A percentile compares a stretch with the other conserved stretches of the same genome.
Conservation (phyloP, 2,113 vertebrate species). For the Aspiorhynchus laticeps region DNA sequence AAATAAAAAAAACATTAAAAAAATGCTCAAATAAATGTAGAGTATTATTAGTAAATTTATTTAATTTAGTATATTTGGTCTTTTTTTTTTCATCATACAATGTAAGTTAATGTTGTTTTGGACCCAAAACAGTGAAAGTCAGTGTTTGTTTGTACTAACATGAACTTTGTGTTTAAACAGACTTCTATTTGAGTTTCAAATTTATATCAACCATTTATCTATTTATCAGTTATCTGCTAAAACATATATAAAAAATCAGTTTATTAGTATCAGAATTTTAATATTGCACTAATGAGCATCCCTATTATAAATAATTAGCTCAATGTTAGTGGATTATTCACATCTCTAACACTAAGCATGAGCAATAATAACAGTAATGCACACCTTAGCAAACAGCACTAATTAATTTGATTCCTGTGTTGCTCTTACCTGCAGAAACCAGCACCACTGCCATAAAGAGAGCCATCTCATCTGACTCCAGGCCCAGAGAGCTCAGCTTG, state of each 20-base stretch:
- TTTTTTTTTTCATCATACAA: too few relatives aligned
- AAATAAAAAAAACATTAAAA: too few relatives aligned
- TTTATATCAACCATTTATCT: neutral
- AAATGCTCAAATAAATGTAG: too few relatives aligned
- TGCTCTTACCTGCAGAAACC: constrained; percentile 78
- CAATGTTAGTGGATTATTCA: neutral
- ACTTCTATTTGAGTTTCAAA: neutral
- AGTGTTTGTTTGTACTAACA: neutral
- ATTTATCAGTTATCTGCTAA: neutral
- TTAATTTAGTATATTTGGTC: too few relatives aligned
- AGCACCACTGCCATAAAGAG: constrained; percentile 83
- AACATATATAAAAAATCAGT: neutral
- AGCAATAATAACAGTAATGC: neutral
- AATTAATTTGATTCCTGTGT: neutral
- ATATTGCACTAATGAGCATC: neutral
- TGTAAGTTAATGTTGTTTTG: too few relatives aligned
- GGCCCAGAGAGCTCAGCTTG: constrained; percentile 73
- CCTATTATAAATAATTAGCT: neutral
- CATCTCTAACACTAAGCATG: neutral
- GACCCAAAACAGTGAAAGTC: too few relatives aligned
- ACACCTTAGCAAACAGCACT: neutral
- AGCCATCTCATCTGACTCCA: constrained; percentile 80
- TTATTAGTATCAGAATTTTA: neutral
- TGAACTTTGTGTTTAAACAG: neutral
- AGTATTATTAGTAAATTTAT: too few relatives aligned